Evolutionary conservation across 2,888 invertebrate genomes (phyloP), one percentile per base, ranked within the genome.

Genomic region (Troilus luridus): DNA sequence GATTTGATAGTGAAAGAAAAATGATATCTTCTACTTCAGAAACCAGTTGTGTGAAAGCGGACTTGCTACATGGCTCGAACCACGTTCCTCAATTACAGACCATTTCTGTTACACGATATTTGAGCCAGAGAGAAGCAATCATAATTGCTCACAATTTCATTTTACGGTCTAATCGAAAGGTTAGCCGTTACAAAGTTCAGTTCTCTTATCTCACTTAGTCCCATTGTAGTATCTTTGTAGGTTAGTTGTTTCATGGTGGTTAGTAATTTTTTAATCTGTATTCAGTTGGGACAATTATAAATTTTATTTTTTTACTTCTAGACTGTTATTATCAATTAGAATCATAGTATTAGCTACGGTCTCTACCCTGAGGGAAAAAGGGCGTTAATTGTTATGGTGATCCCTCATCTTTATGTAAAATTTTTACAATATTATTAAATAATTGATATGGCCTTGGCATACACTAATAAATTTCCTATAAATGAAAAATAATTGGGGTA

Each of bases 131-230:
- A 41, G 81, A 19, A 81, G 19, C 81, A 81, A n/a, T 81, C 21
- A 54, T 54, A 81, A 81, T 54, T 81, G 81, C 19, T 24, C 24
- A 81, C 81, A 81, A 81, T 81, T 81, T 56, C 9, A 81, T 81
- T 81, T 54, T 81, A 54, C 81, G 81, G 19, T 81, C 54, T 56
- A 10, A 67, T 81, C 81, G 11, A 81, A 81, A 81, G 81, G 81
- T 81, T 81, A 81, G 8, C 81, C 56, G 54, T 54, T 54, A 41
- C 77, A n/a, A 64, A n/a, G n/a, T 14, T 14, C 14, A 24, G 24
- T 24, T n/a, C 24, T 67, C 67, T 67, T 67, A 67, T 12, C 67
- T 67, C 24, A 24, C 3, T 67, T 67, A 67, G 67, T 67, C 11
- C n/a, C 24, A 12, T 67, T 67, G 67, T 67, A 12, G 5, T 8